Percentiles rank a stretch among this genome's conserved stretches.
Evolutionary conservation across 2,888 invertebrate species (phyloP).

Genomic region (Drosophila maculinotata): DNA sequence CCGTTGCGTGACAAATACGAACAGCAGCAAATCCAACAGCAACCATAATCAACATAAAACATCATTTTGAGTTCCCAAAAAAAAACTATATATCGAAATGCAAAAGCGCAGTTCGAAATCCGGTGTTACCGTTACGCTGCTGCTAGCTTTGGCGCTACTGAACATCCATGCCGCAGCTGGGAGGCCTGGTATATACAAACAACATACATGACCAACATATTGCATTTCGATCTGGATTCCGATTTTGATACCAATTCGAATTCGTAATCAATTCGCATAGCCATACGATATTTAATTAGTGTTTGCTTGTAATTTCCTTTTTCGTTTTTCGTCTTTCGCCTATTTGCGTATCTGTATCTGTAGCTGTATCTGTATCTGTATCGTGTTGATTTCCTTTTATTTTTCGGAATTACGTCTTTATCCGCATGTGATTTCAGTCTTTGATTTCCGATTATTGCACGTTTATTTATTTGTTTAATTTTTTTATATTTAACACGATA

Average conservation of each 20-base stretch:
- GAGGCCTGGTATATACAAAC: slow-evolving; percentile 67
- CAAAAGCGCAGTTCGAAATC: slow-evolving; percentile 56
- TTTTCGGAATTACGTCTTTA: slow-evolving; percentile 17
- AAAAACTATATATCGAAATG: slow-evolving; percentile 42
- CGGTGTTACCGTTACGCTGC: slow-evolving; percentile 48
- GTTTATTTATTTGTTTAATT: slow-evolving; percentile 12
- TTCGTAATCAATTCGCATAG: slow-evolving; percentile 64
- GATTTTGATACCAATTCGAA: slow-evolving; percentile 47
- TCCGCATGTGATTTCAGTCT: slow-evolving; percentile 22
- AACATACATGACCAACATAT: slow-evolving; percentile 19
- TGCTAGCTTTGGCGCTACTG: slow-evolving; percentile 54
- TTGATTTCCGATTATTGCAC: slow-evolving; percentile 14
- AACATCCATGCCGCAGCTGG: slow-evolving; percentile 58
- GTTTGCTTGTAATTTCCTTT: slow-evolving; percentile 45
- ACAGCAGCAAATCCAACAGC: slow-evolving; percentile 5
- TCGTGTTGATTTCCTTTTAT: slow-evolving; percentile 13
- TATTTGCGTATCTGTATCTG: slow-evolving; percentile 5
- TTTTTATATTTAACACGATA: too few species aligned
- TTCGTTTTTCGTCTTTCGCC: slow-evolving; percentile 13
- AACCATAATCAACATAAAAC: slow-evolving; percentile 19
- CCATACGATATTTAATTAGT: slow-evolving; percentile 55
- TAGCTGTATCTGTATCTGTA: too few species aligned
- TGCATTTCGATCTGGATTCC: slow-evolving; percentile 17
- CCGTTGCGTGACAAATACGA: slow-evolving; percentile 64
- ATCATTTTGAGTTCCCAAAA: slow-evolving; percentile 35